phyloP scores from a whole-genome alignment of 2,888 invertebrate genomes.

The Ptilodon capucinus region DNA sequence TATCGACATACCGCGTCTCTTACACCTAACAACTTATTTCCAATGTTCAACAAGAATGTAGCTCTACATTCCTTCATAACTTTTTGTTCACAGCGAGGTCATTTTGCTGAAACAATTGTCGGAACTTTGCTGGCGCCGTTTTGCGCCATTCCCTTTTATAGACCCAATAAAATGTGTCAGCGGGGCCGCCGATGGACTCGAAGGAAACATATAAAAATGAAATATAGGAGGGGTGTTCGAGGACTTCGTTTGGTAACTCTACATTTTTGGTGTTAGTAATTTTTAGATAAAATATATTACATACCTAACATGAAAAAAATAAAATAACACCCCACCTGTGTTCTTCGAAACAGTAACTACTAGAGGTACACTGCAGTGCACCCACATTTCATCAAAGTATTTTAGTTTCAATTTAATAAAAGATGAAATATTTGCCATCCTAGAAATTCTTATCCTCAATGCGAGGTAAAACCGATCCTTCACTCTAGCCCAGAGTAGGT shows the following conservation, averaged over 20 bases:
- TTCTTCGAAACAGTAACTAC: no score
- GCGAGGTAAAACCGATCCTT: no score
- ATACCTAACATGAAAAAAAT: no score
- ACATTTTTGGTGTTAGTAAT: background rate
- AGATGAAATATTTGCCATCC: no score
- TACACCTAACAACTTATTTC: background rate
- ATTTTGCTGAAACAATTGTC: slow-evolving; percentile 33
- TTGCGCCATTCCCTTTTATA: slow-evolving; percentile 33
- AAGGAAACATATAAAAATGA: slow-evolving; percentile 2
- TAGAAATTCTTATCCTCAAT: no score
- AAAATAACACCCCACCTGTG: no score
- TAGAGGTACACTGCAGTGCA: no score
- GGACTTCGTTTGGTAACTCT: background rate
- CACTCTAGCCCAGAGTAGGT: no score
- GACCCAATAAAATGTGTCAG: slow-evolving; percentile 34
- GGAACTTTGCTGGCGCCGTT: slow-evolving; percentile 13
- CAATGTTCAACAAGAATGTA: slow-evolving; percentile 5
- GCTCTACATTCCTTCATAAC: slow-evolving; percentile 1
- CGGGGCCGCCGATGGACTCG: background rate
- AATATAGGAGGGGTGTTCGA: background rate
- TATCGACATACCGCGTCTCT: background rate
- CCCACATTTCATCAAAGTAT: no score
- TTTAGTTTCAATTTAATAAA: no score
- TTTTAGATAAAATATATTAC: no score
- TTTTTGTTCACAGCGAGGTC: slow-evolving; percentile 13